Base-by-base conservation (phyloP, 2,113 vertebrate species). In the Nestor notabilis region DNA sequence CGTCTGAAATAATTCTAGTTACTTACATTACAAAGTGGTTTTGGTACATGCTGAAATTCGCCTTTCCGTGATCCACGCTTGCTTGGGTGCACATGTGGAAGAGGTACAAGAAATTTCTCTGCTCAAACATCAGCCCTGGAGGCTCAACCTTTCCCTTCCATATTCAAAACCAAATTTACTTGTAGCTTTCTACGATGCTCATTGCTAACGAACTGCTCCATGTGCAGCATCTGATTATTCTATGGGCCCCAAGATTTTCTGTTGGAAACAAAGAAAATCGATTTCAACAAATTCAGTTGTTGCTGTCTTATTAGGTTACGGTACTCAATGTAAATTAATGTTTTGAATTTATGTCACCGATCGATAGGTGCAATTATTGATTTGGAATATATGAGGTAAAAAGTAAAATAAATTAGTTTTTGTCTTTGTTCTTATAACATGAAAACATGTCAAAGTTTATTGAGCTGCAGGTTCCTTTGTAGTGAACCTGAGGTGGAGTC, bases 331-430 rank as follows among this genome's bases (percentile, higher is more conserved):
- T 95, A 98, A 98, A 98, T 98, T 95, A 98, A 97, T 97, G 97
- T 97, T 98, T 97, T 97, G 93, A 98, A 97, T 97, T 96, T 95
- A 97, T 97, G 96, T 81, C 93, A 92, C 92, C 33, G 23, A 97
- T 98, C 97, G 94, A 98, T 98, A 97, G 93, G 77, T 94, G 88
- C 94, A 97, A 96, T 97, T 98, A 98, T 98, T 97, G 97, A 98
- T 96, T 97, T 83, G 69, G 89, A 82, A 96, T 91, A 83, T 89
- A 96, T 74, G 95, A 97, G 95, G 92, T 81, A 74, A 69, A 94
- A 97, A 97, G 91, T 39, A 95, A 97, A 94, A 95, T 80, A 92
- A 96, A 77, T 95, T 90, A 97, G 91, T 92, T 91, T 97, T 96
- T 93, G 87, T 95, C 94, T 88, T 89, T 81, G 96, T 78, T 91